Conservation (phyloP, 1,140 invertebrate genomes). For the Hetaerina americana region DNA sequence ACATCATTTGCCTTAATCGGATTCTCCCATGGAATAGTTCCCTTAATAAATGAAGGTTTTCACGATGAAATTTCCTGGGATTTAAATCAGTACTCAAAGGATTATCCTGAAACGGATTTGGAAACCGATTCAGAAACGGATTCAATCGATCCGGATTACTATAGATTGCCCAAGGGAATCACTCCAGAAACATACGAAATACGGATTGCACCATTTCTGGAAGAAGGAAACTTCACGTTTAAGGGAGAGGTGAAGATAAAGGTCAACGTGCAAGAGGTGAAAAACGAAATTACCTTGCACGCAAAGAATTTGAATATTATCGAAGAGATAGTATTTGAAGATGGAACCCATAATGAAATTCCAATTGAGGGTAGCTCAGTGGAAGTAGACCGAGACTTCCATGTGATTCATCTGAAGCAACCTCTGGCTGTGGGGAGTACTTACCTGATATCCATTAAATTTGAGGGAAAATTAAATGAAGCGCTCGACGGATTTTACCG, state of each 20-base stretch:
- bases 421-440: constrained; percentile 37
- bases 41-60: no score
- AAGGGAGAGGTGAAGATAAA: constrained; percentile 25
- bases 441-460: constrained; percentile 57
- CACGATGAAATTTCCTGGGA: no score
- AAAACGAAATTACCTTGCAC: constrained; percentile 36
- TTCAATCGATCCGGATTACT: no score
- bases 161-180: constrained; percentile 21
- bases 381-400: constrained; percentile 57
- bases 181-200: constrained; percentile 23
- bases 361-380: no score
- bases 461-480: constrained; percentile 55
- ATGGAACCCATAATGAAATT: no score
- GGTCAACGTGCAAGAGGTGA: constrained; percentile 26
- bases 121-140: no score
- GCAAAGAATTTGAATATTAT: constrained; percentile 23
- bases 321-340: no score
- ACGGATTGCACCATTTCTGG: constrained; percentile 20
- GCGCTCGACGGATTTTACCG: constrained; percentile 76
- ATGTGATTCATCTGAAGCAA: constrained; percentile 47
- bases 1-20: no score
- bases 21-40: no score
- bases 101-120: no score
- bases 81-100: no score
- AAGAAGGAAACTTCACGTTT: constrained; percentile 21